Evolutionary conservation across 2,888 invertebrate species (phyloP), one percentile per base, ranked within the genome.

Genomic region (Tenodera sinensis): DNA sequence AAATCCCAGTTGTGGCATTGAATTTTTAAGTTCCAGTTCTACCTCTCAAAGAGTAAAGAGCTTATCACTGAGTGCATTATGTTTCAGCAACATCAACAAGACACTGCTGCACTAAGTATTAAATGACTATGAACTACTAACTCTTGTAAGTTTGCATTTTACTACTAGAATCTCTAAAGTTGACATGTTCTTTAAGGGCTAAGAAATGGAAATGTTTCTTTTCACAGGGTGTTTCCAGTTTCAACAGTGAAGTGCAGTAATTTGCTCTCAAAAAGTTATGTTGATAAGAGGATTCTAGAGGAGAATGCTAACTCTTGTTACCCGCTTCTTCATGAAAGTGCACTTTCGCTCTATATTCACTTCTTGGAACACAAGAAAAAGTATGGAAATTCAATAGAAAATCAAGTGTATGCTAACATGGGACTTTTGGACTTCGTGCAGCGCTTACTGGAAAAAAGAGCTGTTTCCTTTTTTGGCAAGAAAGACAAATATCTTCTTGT

Each of bases 291-390:
- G 15, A 90, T 91, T 4, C 91, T 93, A 25, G 93, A 93, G 92
- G 92, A 92, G 83, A 83, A 89, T 81, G 88, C 83, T 28, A 88
- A 89, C 47, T 96, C 96, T 0, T 95, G 94, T 0, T 96, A 96
- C 92, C 96, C 96, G 0, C 90, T 96, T 3, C 94, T 96, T 90
- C 96, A 96, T 91, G 96, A 96, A 92, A 94, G 95, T 87, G 95
- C 95, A 14, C 90, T 96, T 3, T 93, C 94, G 2, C 92, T 96
- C 3, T 95, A 95, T 92, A 94, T 95, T 9, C 94, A 94, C 90
- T 96, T 96, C 92, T 93, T 96, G 88, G 94, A 95, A 91, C 27
- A 90, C 91, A 89, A 92, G 92, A 91, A 93, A 93, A 27, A 88
- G 4, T 94, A 93, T 89, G 95, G 95, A 30, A 94, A 94, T 42